Conservation (phyloP, 2,113 vertebrate species). For the Bambusicola thoracicus region DNA sequence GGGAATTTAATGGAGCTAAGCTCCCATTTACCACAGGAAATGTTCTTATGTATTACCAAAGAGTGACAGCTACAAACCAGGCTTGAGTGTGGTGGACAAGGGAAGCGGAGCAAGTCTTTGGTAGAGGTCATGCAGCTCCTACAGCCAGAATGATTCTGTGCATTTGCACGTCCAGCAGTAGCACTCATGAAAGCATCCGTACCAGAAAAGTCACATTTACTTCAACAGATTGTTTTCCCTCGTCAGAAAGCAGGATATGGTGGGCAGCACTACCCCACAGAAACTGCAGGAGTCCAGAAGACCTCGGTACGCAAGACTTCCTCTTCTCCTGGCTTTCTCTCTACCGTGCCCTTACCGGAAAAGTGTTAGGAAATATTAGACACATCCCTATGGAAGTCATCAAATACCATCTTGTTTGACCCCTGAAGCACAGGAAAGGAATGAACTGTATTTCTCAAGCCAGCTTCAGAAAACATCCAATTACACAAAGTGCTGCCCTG, state of each 20-base stretch:
- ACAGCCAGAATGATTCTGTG: rapidly evolving
- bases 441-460: not conserved
- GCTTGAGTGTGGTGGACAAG: rapidly evolving
- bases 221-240: not conserved
- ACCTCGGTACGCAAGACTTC: not conserved
- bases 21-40: not conserved
- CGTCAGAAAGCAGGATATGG: not conserved
- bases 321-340: not conserved
- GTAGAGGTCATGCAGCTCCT: not conserved
- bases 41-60: rapidly evolving
- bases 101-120: not conserved
- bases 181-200: not conserved
- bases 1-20: not conserved
- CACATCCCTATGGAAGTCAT: not conserved
- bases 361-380: not conserved
- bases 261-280: not conserved
- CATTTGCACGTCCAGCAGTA: not conserved
- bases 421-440: not conserved
- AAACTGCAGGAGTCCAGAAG: not conserved
- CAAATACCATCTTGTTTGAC: not conserved
- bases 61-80: not conserved
- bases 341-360: not conserved
- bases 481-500: not conserved
- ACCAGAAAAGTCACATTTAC: not conserved
- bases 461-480: not conserved